Base-by-base conservation (phyloP, 2,797 vertebrate genomes). In the Pogoniulus pusillus region DNA sequence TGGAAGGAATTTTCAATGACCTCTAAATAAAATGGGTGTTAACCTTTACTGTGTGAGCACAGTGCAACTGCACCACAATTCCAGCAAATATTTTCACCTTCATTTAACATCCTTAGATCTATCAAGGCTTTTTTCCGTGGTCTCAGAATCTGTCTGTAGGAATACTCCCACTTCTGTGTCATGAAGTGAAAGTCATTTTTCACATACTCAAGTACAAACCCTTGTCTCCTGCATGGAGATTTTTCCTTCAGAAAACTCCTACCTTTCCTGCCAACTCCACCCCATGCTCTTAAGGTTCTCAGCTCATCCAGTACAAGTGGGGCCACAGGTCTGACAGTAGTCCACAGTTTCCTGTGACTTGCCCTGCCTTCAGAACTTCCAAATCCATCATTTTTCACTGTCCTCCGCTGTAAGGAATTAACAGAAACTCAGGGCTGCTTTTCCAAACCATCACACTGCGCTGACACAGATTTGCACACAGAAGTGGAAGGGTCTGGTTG, bases 1-100 rank as follows among this genome's bases (percentile, higher is more conserved):
- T 89, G 94, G 96, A 95, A 96, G 66, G 66, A 91, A 90, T 94
- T 95, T 37, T 54, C 92, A 82, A 95, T 60, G 86, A 95, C 90
- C 65, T 96, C 75, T 76, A 90, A 96, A 96, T 51, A 96, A 93
- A 96, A 96, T 7, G 8, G 23, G 12, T 82, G 54, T 69, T 49
- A 54, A 80, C 63, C 43, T 74, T 82, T 54, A 64, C 82, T 92
- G 84, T 85, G 84, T 73, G 3, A 4, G 39, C 8, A 3, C 6
- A 39, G 29, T 54, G 32, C 84, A 86, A 89, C 76, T 15, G 45
- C 17, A 43, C 3, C 32, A 51, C 65, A 94, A 80, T 80, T 41
- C 29, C 85, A 60, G 58, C 49, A 57, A 86, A 62, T 53, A 73
- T 82, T 90, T 90, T 79, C 14, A 51, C 18, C 26, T 82, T 47